Evolutionary conservation across 2,888 invertebrate genomes (phyloP).

Genomic region (Scelioninae gen. 1): DNA sequence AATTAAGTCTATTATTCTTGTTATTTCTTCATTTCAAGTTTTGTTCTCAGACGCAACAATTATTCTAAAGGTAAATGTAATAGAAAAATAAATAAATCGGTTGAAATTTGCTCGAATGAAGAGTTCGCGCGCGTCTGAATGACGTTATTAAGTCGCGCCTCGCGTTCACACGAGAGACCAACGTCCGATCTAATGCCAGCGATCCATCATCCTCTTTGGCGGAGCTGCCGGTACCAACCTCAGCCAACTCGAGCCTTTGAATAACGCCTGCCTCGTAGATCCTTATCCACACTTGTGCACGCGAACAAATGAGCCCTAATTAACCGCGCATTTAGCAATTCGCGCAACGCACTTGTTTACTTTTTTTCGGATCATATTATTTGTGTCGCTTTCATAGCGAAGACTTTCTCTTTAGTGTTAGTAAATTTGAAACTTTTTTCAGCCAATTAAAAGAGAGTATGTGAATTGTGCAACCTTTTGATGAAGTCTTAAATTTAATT

Average conservation of each 20-base stretch:
- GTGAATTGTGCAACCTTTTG: too few species aligned
- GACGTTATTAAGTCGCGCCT: constrained; percentile 80
- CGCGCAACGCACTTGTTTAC: constrained; percentile 60
- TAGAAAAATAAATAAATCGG: constrained; percentile 66
- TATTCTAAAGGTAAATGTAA: constrained; percentile 32
- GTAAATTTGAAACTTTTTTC: not conserved
- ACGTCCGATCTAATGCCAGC: constrained; percentile 81
- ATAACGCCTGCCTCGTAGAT: constrained; percentile 75
- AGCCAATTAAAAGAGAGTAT: too few species aligned
- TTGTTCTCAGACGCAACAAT: constrained; percentile 60
- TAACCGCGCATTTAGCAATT: constrained; percentile 68
- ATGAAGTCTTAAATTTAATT: too few species aligned
- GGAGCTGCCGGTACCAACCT: constrained; percentile 76
- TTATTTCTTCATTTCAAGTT: constrained; percentile 46
- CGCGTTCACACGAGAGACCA: constrained; percentile 79
- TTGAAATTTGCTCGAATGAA: constrained; percentile 50
- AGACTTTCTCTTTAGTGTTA: not conserved
- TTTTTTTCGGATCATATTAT: constrained; percentile 15
- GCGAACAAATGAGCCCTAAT: constrained; percentile 73
- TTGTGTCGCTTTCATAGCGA: not conserved
- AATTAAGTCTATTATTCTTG: constrained; percentile 57
- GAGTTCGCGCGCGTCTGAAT: constrained; percentile 72
- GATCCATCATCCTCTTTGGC: constrained; percentile 81
- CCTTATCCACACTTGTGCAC: constrained; percentile 70
- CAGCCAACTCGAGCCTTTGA: constrained; percentile 73